Base-by-base conservation (phyloP, 2,113 vertebrate species). In the Carollia perspicillata region DNA sequence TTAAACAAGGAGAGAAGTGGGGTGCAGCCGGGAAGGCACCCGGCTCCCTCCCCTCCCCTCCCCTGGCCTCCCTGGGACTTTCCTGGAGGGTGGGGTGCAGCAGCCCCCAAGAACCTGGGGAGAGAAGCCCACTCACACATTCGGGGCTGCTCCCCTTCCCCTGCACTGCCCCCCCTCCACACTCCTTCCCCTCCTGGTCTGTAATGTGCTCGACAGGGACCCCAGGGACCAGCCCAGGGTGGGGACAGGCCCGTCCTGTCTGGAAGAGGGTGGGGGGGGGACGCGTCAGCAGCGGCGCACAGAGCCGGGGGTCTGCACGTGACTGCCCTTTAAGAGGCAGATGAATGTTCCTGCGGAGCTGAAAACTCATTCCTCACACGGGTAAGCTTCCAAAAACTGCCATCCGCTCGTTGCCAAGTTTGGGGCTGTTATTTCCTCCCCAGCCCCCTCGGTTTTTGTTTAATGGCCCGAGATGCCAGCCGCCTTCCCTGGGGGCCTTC, bases 1-100 rank as follows among this genome's bases (percentile, higher is more conserved):
- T 96, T 94, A 68, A 89, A 91, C 69, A 91, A 89, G 92, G 92
- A 92, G 75, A 75, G 81, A 90, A 65, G 74, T 89, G 97, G 97
- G 1, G 16, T 51, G 26, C 20, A n/a, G 4, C 18, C 0, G 94
- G 53, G 77, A 69, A 66, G 96, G 42, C 60, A 30, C 84, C 55
- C 1, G 23, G 23, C 58, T 11, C 60, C 6, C 51, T 20, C 26
- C 23, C 16, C 44, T 1, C 30, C 69, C 20, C 53, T 26, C 0
- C 0, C 74, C 84, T 16, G 1, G 11, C 10, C 23, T 53, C 60
- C 58, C 30, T 14, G 17, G 0, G 66, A 9, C 5, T 18, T 81
- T 51, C 88, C 81, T 18, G 37, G 18, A 0, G 51, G 35, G 26
- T 0, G 30, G 3, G 68, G 74, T 10, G 10, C 78, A 90, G 55